Base-by-base conservation (phyloP, 2,888 invertebrate genomes). In the Hirtodrosophila histrioides region DNA sequence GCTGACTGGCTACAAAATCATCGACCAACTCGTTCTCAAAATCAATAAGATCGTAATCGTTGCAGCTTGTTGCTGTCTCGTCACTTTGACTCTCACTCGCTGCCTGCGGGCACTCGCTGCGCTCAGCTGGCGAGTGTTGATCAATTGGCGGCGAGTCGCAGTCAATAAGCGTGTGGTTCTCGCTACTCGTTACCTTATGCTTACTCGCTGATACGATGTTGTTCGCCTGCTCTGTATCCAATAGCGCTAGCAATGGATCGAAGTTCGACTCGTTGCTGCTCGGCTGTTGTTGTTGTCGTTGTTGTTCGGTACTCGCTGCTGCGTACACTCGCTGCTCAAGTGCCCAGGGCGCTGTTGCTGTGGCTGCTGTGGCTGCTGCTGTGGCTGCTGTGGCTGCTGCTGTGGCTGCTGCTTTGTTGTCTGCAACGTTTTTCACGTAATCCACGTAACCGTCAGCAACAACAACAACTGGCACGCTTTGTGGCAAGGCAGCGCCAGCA, bases 1-100 rank as follows among this genome's bases (percentile, higher is more conserved):
- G 90, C 54, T 92, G 92, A 76, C 92, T 92, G 45, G 91, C 91
- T 76, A 92, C 92, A 72, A 92, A 92, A 53, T 83, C 85, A 35
- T 86, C 87, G 17, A 49, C 45, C 46, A 71, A 75, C 55, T 83
- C 83, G 48, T 66, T 55, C 27, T 87, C 83, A 64, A 88, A 88
- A 86, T 83, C 83, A 66, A 88, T 86, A 29, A 88, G 84, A 79
- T 88, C 83, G 61, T 36, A 68, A 65, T 87, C 80, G 55, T 35
- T 69, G 74, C 81, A 61, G 85, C 74, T 85, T 72, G 73, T 79
- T 86, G 79, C 66, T 72, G 60, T 51, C 63, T 48, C 17, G 54
- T 23, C 40, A 66, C 56, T 58, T 60, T 43, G 49, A 10, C 12
- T 43, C 29, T 33, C 17, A 35, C 24, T 43, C 24, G 23, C 3